Conservation (phyloP, 2,113 vertebrate genomes). For the Cyprinus carpio region DNA sequence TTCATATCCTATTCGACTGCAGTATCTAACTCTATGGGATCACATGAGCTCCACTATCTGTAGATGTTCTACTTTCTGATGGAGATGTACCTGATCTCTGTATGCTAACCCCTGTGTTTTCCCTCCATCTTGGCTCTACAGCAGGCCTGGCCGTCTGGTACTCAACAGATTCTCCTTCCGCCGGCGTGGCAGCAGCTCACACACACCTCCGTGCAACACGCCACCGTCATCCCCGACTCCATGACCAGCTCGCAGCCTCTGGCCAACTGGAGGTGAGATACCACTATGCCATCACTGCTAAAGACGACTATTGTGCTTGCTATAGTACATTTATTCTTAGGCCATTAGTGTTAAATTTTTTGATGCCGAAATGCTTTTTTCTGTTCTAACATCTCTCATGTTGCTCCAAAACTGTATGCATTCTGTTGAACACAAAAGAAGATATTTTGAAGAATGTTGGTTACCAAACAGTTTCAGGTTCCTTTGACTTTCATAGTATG, state of each 20-base stretch:
- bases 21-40: not conserved
- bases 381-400: too few species aligned
- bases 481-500: too few species aligned
- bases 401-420: too few species aligned
- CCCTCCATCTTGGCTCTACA: conserved; percentile 59
- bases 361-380: too few species aligned
- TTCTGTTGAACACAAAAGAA: too few species aligned
- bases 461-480: too few species aligned
- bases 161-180: conserved; percentile 97
- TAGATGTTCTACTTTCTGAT: not conserved
- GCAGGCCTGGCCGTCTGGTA: conserved; percentile 96
- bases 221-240: conserved; percentile 91
- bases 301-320: too few species aligned
- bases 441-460: too few species aligned
- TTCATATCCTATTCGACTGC: not conserved
- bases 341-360: too few species aligned
- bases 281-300: not conserved
- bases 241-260: conserved; percentile 91
- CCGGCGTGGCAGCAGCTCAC: conserved; percentile 97
- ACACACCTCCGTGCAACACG: conserved; percentile 95
- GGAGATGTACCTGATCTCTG: not conserved
- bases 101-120: conserved; percentile 18
- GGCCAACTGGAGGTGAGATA: conserved; percentile 92
- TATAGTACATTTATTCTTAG: too few species aligned
- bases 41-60: not conserved